Conservation (phyloP, 2,797 vertebrate species). For the Cetoscarus ocellatus region DNA sequence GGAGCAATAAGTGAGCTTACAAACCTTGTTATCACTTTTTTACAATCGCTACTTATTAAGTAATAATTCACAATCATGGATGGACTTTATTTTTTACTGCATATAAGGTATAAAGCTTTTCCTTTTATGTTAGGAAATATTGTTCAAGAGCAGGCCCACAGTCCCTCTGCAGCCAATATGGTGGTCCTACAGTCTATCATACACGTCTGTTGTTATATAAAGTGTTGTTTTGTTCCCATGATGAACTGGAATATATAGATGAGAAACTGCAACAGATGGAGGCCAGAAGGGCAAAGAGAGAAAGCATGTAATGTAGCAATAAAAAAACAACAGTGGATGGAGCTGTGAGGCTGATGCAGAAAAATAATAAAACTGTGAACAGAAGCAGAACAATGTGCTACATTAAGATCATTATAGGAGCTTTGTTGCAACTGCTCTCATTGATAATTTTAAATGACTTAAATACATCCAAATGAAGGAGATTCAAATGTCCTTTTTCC, state of each 20-base stretch:
- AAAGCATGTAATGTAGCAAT: slow-evolving; percentile 18
- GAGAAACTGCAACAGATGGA: slow-evolving; percentile 52
- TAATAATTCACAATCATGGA: neutral
- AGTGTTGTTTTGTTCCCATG: slow-evolving; percentile 26
- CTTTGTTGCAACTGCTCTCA: neutral
- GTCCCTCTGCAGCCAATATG: slow-evolving; percentile 20
- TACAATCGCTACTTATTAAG: neutral
- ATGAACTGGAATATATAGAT: slow-evolving; percentile 17
- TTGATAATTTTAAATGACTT: neutral
- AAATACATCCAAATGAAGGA: neutral
- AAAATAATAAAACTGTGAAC: slow-evolving; percentile 17
- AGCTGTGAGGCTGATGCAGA: slow-evolving; percentile 19
- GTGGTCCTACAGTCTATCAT: slow-evolving; percentile 1
- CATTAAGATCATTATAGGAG: neutral
- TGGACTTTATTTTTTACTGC: neutral
- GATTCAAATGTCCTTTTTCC: neutral
- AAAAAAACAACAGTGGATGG: slow-evolving; percentile 10
- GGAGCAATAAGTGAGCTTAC: slow-evolving; percentile 83
- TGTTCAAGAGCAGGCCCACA: slow-evolving; percentile 7
- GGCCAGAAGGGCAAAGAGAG: slow-evolving; percentile 26
- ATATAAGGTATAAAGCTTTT: neutral
- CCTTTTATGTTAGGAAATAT: neutral
- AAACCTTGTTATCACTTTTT: neutral
- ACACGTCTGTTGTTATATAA: slow-evolving; percentile 31
- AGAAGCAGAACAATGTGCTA: slow-evolving; percentile 1